Conservation (phyloP, 2,888 invertebrate genomes). For the Lasiommata megera region DNA sequence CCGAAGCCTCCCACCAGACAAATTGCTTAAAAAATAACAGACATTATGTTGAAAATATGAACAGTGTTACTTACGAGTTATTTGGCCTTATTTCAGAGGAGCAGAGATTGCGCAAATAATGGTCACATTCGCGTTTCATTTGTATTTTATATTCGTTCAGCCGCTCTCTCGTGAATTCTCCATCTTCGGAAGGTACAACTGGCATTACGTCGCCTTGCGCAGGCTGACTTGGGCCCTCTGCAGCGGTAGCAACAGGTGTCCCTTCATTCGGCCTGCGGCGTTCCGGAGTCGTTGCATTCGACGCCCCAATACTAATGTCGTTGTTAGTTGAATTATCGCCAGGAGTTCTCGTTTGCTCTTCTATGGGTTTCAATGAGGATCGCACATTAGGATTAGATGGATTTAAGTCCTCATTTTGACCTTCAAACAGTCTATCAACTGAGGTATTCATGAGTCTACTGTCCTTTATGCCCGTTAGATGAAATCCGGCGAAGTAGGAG, state of each 20-base stretch:
- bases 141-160: constrained; percentile 91
- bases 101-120: constrained; percentile 70
- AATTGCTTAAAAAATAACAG: too few species aligned
- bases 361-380: constrained; percentile 75
- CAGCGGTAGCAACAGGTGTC: constrained; percentile 83
- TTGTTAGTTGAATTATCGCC: constrained; percentile 56
- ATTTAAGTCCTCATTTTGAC: constrained; percentile 86
- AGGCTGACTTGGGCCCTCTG: constrained; percentile 55
- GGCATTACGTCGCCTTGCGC: constrained; percentile 35
- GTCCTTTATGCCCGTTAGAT: constrained; percentile 89
- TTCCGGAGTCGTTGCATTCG: constrained; percentile 85
- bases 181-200: constrained; percentile 54
- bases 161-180: constrained; percentile 83
- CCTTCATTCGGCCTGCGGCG: constrained; percentile 82
- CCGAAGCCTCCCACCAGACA: too few species aligned
- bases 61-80: too few species aligned
- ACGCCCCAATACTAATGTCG: constrained; percentile 59
- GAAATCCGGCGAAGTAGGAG: constrained; percentile 93
- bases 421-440: constrained; percentile 93
- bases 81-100: constrained; percentile 39
- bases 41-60: too few species aligned
- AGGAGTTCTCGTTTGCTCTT: constrained; percentile 58
- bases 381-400: too few species aligned
- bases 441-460: constrained; percentile 93
- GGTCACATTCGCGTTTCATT: constrained; percentile 83